A percentile compares a stretch with the other conserved stretches of the same genome.
phyloP scores from a whole-genome alignment of 2,888 invertebrate species.

The Apamea sordens region DNA sequence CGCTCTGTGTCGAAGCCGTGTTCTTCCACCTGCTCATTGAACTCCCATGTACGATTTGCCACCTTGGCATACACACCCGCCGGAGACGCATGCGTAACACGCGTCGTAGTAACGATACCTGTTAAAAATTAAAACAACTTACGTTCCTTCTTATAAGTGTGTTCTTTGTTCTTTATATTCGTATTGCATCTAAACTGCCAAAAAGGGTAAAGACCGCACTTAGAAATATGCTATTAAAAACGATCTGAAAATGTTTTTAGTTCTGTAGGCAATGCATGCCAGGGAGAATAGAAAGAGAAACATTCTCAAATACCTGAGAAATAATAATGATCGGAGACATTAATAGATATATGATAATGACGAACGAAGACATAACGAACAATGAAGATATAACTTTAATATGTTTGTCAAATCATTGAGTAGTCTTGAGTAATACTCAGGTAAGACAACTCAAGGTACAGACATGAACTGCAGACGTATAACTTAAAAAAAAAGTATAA shows the following conservation, averaged over 20 bases:
- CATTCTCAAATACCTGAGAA: background rate
- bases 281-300: background rate
- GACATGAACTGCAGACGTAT: background rate
- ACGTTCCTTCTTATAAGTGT: background rate
- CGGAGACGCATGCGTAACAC: constrained; percentile 95
- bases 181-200: background rate
- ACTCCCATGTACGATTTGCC: constrained; percentile 93
- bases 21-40: constrained; percentile 87
- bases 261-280: background rate
- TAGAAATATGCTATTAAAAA: background rate
- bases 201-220: background rate
- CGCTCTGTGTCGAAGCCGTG: constrained; percentile 81
- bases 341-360: background rate
- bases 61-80: constrained; percentile 92
- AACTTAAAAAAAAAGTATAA: background rate
- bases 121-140: constrained; percentile 47
- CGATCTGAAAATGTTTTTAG: background rate
- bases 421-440: background rate
- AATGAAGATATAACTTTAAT: background rate
- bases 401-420: background rate
- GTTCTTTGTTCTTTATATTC: too few species aligned
- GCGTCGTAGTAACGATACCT: constrained; percentile 93
- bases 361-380: background rate
- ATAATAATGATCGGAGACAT: background rate
- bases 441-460: background rate